Conservation (phyloP, 2,113 vertebrate genomes). For the Cranoglanis bouderius region DNA sequence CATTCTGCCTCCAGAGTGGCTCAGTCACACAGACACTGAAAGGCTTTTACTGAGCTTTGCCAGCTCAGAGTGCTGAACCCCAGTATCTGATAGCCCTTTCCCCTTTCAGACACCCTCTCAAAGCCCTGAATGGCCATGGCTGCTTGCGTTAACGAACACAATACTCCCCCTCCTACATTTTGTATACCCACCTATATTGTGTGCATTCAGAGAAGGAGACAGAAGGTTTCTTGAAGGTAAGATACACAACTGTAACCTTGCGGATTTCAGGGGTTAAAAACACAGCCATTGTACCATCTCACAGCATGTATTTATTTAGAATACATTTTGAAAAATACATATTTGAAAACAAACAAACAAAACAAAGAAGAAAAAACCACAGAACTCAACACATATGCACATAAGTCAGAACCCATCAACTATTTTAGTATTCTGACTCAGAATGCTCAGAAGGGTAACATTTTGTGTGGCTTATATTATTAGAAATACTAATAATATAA, state of each 20-base stretch:
- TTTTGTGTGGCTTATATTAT: not conserved
- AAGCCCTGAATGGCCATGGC: constrained; percentile 58
- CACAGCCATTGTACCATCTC: not conserved
- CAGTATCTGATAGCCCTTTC: constrained; percentile 76
- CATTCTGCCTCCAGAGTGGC: constrained; percentile 57
- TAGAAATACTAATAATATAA: not conserved
- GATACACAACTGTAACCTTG: constrained; percentile 27
- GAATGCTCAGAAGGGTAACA: not conserved
- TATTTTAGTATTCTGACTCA: not conserved
- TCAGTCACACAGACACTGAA: constrained; percentile 58
- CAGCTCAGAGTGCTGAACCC: constrained; percentile 61
- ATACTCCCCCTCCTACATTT: constrained; percentile 34
- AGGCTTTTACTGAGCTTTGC: constrained; percentile 64
- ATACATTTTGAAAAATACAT: not conserved
- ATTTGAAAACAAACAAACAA: not conserved
- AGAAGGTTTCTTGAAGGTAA: constrained; percentile 44
- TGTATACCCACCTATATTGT: constrained; percentile 49
- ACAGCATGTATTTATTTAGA: not conserved
- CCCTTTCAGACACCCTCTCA: constrained; percentile 70
- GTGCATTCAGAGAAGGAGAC: constrained; percentile 35
- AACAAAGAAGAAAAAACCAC: not conserved
- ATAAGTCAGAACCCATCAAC: not conserved
- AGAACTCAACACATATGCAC: not conserved
- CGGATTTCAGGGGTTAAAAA: not conserved
- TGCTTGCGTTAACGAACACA: constrained; percentile 51